These are phyloP conservation scores for Cottus gobio DNA, from an alignment of 2,113 vertebrate species.

Conservation along the genomic window DNA sequence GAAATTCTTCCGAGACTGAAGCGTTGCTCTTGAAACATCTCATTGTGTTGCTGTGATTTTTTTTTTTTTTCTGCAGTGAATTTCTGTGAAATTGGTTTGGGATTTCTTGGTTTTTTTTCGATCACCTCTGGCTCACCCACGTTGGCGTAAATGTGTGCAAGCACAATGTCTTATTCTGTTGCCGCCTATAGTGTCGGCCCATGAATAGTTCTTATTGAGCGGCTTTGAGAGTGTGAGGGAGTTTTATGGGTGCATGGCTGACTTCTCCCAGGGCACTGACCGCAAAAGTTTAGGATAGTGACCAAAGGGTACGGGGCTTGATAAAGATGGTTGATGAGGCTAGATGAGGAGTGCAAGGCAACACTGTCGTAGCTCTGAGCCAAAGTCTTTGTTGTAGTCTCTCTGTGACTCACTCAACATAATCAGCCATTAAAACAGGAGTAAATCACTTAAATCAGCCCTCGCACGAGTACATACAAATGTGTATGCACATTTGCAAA, in stretches of 20 bases:
- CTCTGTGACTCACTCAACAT: slow-evolving; percentile 70
- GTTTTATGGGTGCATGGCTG: slow-evolving; percentile 58
- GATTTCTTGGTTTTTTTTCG: slow-evolving; percentile 46
- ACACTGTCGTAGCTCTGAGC: slow-evolving; percentile 68
- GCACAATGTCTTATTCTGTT: slow-evolving; percentile 73
- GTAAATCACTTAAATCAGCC: slow-evolving; percentile 66
- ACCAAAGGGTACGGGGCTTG: slow-evolving; percentile 48
- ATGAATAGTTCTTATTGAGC: slow-evolving; percentile 76
- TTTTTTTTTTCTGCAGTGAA: slow-evolving; percentile 24
- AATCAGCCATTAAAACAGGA: slow-evolving; percentile 78
- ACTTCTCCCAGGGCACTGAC: slow-evolving; percentile 63
- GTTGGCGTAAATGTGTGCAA: slow-evolving; percentile 47
- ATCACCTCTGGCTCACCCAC: slow-evolving; percentile 73
- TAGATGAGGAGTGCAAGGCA: slow-evolving; percentile 43
- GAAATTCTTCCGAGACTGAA: slow-evolving; percentile 55
- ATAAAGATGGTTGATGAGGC: slow-evolving; percentile 74
- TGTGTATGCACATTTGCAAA: slow-evolving; percentile 28
- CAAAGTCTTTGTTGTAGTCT: slow-evolving; percentile 63
- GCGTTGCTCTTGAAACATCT: slow-evolving; percentile 56
- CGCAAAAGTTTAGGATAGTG: slow-evolving; percentile 52
- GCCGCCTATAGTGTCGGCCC: slow-evolving; percentile 42
- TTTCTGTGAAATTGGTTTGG: slow-evolving; percentile 54
- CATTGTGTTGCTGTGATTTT: slow-evolving; percentile 53
- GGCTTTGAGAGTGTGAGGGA: slow-evolving; percentile 53
- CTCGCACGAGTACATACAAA: slow-evolving; percentile 6